Percentiles rank a stretch among this genome's conserved stretches.
Conservation (phyloP, 2,113 vertebrate genomes). For the Phoenicopterus ruber region DNA sequence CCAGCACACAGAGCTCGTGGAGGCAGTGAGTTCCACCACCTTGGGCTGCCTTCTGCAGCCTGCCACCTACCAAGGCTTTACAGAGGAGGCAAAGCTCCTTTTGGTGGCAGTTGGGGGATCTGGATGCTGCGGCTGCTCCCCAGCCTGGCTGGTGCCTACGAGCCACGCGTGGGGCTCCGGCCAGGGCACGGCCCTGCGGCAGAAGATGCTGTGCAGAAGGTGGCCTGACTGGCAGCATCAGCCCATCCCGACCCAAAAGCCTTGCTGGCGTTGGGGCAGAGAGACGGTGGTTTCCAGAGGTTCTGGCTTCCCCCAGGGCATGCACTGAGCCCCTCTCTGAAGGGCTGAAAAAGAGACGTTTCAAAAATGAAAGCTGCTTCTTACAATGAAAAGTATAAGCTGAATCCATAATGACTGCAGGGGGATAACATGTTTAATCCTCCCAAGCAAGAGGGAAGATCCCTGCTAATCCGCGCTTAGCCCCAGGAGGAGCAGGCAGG, state of each 20-base stretch:
- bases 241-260: not conserved
- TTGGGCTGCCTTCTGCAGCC: not conserved
- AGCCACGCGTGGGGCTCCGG: not conserved
- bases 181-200: not conserved
- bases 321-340: not conserved
- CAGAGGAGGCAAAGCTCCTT: not conserved
- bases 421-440: constrained; percentile 42
- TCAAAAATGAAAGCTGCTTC: constrained; percentile 17
- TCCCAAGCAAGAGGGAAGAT: constrained; percentile 30
- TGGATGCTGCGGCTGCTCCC: not conserved
- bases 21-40: too few relatives aligned
- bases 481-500: not conserved
- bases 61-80: not conserved
- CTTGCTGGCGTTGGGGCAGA: not conserved
- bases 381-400: not conserved
- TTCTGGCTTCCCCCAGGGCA: not conserved
- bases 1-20: not conserved
- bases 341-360: not conserved
- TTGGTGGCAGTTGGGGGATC: not conserved
- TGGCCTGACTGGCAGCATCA: not conserved
- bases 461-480: not conserved
- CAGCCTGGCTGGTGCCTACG: not conserved
- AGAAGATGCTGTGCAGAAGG: not conserved
- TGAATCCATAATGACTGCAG: not conserved
- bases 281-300: not conserved